Base-by-base conservation (phyloP, 2,113 vertebrate genomes). In the Theristicus caerulescens region DNA sequence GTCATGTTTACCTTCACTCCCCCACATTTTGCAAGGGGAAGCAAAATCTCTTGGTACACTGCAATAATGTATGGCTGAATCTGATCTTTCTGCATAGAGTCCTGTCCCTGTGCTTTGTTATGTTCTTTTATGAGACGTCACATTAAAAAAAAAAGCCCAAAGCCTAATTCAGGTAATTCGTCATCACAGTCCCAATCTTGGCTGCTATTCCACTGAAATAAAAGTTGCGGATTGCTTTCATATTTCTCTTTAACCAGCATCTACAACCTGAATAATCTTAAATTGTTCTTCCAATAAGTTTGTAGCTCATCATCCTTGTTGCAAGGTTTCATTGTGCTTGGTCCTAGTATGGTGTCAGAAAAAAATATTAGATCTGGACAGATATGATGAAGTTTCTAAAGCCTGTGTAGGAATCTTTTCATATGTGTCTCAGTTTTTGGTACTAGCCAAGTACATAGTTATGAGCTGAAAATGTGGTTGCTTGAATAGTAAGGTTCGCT, bases 401-500 rank as follows among this genome's bases (percentile, higher is more conserved):
- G 54, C 44, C 34, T 40, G 3, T 54, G 38, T 26, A 84, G 22
- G 40, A 88, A 61, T 71, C 11, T 90, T 92, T 87, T 78, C 9
- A 13, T 88, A 46, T 7, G 9, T 34, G 5, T 15, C 69, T 77
- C 55, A 90, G 64, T 20, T 80, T 88, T 92, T 84, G 79, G 25
- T 69, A 67, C 78, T 73, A 44, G 77, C n/a, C 61, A 94, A 93
- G 77, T 58, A 29, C 24, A 61, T 65, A 89, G 73, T 83, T 86
- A 82, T 4, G 11, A 95, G 52, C 58, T 87, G 74, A 82, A 95
- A 92, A 89, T 89, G 84, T 69, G 82, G 92, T 92, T 94, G 31
- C 49, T 94, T 85, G 96, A 97, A 96, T 90, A 90, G 36, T 57
- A 88, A 89, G 71, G 54, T 94, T 97, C 77, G 49, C 74, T 88